Conservation (phyloP, 92 coral and sea anemone genomes). For the Plumapathes pennacea region DNA sequence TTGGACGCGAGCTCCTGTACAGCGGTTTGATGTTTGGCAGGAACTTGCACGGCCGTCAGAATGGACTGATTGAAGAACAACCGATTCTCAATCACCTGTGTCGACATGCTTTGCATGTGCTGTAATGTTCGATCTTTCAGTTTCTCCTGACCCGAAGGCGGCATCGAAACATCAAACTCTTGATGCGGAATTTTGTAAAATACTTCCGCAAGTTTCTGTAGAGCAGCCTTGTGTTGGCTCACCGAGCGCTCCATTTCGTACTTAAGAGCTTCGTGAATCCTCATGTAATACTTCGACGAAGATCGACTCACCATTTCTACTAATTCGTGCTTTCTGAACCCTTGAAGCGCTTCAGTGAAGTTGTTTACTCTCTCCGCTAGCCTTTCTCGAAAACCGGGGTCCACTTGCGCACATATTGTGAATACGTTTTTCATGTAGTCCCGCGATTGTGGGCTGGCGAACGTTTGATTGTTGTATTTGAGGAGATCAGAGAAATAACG, state of each 20-base stretch:
- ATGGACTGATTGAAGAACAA: constrained; percentile 73
- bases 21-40: constrained; percentile 56
- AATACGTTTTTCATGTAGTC: constrained; percentile 66
- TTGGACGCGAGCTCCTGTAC: constrained; percentile 61
- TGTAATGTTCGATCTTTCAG: constrained; percentile 40
- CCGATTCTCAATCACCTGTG: constrained; percentile 70
- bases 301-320: constrained; percentile 68
- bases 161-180: constrained; percentile 35
- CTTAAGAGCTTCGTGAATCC: constrained; percentile 72
- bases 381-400: constrained; percentile 47
- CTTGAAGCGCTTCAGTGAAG: constrained; percentile 52
- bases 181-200: constrained; percentile 49
- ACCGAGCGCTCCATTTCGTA: constrained; percentile 61
- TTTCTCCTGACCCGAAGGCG: constrained; percentile 32
- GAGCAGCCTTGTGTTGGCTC: constrained; percentile 58
- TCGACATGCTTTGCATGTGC: constrained; percentile 58
- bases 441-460: constrained; percentile 75
- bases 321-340: constrained; percentile 65
- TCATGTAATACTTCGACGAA: constrained; percentile 53
- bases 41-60: constrained; percentile 66
- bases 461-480: constrained; percentile 78
- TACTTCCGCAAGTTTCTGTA: constrained; percentile 57
- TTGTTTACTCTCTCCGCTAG: constrained; percentile 45
- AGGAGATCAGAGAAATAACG: constrained; percentile 70
- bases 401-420: constrained; percentile 52